Conservation (phyloP, 2,113 vertebrate genomes). For the Peromyscus californicus region DNA sequence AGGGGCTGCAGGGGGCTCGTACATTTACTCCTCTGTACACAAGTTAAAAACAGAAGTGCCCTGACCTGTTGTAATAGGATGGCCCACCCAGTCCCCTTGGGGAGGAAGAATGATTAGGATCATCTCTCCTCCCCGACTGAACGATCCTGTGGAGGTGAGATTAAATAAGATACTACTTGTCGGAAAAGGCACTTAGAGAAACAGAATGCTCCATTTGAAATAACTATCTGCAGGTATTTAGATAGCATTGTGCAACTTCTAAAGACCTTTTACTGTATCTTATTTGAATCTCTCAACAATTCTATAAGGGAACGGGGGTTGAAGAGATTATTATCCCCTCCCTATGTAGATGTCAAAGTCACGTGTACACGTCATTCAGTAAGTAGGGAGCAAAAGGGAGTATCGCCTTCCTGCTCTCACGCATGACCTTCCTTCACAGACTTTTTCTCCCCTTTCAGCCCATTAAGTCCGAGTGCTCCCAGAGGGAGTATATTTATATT, state of each 20-base stretch:
- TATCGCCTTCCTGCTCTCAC: background rate
- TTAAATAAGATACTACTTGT: slow-evolving; percentile 72
- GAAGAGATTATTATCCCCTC: background rate
- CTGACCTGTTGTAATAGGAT: background rate
- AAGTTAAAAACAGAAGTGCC: slow-evolving; percentile 26
- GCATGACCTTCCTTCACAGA: slow-evolving; percentile 43
- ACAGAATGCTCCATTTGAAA: slow-evolving; percentile 44
- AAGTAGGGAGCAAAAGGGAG: slow-evolving; percentile 46
- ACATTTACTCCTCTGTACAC: slow-evolving; percentile 19
- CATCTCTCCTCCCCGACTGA: slow-evolving; percentile 38
- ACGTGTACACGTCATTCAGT: background rate
- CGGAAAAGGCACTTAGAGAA: slow-evolving; percentile 67
- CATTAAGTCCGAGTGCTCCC: slow-evolving; percentile 47
- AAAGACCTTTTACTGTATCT: slow-evolving; percentile 61
- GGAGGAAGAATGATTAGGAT: slow-evolving; percentile 58
- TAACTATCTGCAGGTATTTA: slow-evolving; percentile 64
- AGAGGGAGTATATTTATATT: slow-evolving; percentile 52
- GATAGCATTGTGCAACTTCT: background rate
- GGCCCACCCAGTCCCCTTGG: background rate
- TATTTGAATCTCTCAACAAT: slow-evolving; percentile 46
- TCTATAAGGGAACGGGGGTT: background rate
- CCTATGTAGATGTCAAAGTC: slow-evolving; percentile 42
- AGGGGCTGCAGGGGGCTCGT: background rate
- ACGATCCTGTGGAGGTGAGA: slow-evolving; percentile 40
- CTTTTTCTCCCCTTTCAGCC: slow-evolving; percentile 30